These are phyloP conservation scores for Coccyzus lansbergi DNA, from an alignment of 2,797 vertebrate genomes.

Conservation along the genomic window DNA sequence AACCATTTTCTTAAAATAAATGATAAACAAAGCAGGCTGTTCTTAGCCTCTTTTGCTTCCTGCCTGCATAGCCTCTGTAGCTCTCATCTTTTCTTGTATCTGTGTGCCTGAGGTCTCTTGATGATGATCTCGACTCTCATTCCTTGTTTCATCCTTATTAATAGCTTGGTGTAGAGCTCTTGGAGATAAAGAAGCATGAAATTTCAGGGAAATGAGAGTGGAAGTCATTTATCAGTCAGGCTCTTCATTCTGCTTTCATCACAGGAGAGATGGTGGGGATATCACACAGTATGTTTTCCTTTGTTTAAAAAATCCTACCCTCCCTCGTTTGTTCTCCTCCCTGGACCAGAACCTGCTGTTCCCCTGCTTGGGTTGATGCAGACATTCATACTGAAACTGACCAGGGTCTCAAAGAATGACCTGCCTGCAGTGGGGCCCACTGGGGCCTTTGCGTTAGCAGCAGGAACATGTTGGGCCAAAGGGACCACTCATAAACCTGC, in stretches of 20 bases:
- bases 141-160: constrained; percentile 38
- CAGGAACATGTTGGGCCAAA: neutral
- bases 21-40: constrained; percentile 1
- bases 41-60: neutral
- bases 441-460: neutral
- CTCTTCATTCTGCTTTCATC: neutral
- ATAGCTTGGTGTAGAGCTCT: neutral
- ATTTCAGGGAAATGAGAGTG: constrained; percentile 33
- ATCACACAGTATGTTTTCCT: neutral
- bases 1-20: constrained; percentile 15
- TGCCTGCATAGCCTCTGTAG: neutral
- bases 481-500: accelerated
- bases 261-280: neutral
- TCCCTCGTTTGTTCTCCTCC: neutral
- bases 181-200: constrained; percentile 33
- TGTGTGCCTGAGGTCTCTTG: neutral
- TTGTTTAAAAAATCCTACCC: neutral
- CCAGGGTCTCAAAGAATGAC: neutral
- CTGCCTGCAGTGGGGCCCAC: neutral
- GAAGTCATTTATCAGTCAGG: neutral
- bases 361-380: neutral
- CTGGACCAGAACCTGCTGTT: neutral
- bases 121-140: constrained; percentile 1
- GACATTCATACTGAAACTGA: neutral
- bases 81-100: neutral